These are phyloP conservation scores for Cololabis saira DNA, from an alignment of 2,113 vertebrate genomes.

Conservation along the genomic window DNA sequence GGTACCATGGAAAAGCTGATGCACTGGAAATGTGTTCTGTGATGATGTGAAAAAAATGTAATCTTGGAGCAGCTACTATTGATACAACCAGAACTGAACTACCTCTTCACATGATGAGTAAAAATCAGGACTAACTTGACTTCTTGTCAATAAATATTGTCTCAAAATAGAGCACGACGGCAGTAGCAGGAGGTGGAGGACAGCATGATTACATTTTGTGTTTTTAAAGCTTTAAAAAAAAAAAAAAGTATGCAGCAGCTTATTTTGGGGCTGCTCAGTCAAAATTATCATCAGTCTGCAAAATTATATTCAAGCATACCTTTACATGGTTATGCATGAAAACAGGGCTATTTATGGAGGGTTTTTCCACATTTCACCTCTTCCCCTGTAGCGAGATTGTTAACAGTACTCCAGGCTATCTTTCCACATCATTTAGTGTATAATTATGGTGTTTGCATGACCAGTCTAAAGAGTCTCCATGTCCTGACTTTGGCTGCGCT, in stretches of 20 bases:
- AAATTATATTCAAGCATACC: conserved; percentile 59
- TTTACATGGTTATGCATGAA: conserved; percentile 73
- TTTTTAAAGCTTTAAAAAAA: conserved; percentile 12
- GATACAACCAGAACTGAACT: conserved; percentile 36
- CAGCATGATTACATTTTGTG: too few relatives aligned
- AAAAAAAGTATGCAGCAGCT: conserved; percentile 16
- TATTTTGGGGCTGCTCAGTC: conserved; percentile 30
- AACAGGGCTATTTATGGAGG: conserved; percentile 77
- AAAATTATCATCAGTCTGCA: conserved; percentile 28
- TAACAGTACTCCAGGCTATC: conserved; percentile 74
- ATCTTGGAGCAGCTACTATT: conserved; percentile 45
- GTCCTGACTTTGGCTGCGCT: conserved; percentile 34
- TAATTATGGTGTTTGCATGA: conserved; percentile 78
- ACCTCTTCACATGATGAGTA: conserved; percentile 26
- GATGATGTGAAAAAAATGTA: conserved; percentile 40
- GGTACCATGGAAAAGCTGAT: conserved; percentile 66
- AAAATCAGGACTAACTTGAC: background rate
- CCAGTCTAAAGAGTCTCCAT: conserved; percentile 40
- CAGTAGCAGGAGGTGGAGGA: background rate
- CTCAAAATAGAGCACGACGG: background rate
- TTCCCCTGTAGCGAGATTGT: conserved; percentile 72
- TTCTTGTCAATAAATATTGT: background rate
- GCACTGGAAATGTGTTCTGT: conserved; percentile 61
- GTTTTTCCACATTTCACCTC: conserved; percentile 83
- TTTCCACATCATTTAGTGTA: conserved; percentile 84